A percentile compares a stretch with the other conserved stretches of the same genome.
These are phyloP conservation scores for Oophaga pumilio DNA, from an alignment of 2,113 vertebrate species.

Conservation along the genomic window DNA sequence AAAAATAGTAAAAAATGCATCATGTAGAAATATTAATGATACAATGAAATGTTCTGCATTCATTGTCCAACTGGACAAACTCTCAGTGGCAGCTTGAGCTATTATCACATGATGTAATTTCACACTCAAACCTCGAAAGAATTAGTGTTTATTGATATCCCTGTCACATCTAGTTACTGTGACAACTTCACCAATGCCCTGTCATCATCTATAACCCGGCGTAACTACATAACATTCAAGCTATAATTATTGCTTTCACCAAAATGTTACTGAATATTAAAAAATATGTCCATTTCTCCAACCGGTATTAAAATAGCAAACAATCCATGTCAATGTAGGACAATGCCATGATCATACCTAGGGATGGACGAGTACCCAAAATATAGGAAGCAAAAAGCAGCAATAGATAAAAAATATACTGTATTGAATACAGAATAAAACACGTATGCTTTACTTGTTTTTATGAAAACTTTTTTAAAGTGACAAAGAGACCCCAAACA, in stretches of 20 bases:
- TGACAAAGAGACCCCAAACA: no score
- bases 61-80: constrained; percentile 10
- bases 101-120: constrained; percentile 19
- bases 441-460: no score
- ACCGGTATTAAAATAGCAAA: neutral
- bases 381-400: no score
- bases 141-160: constrained; percentile 38
- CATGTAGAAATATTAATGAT: neutral
- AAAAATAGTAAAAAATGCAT: neutral
- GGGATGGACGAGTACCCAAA: no score
- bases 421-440: no score
- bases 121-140: constrained; percentile 26
- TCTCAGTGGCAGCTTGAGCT: constrained; percentile 26
- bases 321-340: neutral
- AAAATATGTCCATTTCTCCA: neutral
- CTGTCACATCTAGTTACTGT: constrained; percentile 37
- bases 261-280: neutral
- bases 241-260: neutral
- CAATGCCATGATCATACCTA: neutral
- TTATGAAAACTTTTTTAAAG: no score
- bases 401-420: no score
- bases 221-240: neutral
- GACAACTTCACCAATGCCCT: constrained; percentile 15
- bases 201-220: neutral
- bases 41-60: constrained; percentile 9